These are phyloP conservation scores for Frieseomelitta varia DNA, from an alignment of 1,140 invertebrate genomes.

Conservation along the genomic window DNA sequence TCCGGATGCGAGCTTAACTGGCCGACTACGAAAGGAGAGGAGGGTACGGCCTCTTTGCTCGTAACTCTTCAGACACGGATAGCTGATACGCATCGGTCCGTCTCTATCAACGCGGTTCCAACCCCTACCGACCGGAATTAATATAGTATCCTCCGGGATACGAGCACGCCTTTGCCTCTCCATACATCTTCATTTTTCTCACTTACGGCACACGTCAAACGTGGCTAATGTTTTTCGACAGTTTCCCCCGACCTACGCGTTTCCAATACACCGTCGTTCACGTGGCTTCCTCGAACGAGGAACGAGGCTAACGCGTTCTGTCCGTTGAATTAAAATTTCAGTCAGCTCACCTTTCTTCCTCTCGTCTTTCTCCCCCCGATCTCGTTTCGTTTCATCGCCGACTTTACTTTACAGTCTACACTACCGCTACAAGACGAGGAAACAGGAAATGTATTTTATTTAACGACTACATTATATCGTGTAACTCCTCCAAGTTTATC, in stretches of 20 bases:
- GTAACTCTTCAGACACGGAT: slow-evolving; percentile 44
- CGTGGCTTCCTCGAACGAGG: background rate
- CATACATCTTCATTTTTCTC: background rate
- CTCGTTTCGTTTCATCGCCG: background rate
- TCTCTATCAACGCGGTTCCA: slow-evolving; percentile 22
- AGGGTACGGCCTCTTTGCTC: slow-evolving; percentile 44
- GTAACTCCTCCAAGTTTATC: background rate
- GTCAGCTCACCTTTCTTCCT: background rate
- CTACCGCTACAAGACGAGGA: background rate
- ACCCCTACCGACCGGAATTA: slow-evolving; percentile 38
- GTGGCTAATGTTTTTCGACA: background rate
- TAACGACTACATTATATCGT: background rate
- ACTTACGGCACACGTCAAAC: background rate
- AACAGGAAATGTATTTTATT: background rate
- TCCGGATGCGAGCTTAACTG: slow-evolving; percentile 79
- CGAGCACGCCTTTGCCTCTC: slow-evolving; percentile 6
- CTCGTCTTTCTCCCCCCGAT: background rate
- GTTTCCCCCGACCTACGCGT: background rate
- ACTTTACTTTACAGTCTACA: background rate
- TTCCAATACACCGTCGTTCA: background rate
- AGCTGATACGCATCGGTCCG: slow-evolving; percentile 28
- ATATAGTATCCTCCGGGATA: background rate
- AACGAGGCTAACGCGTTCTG: background rate
- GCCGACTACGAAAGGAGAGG: slow-evolving; percentile 12
- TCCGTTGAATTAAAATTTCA: background rate